Evolutionary conservation across 2,797 vertebrate species (phyloP), one percentile per base, ranked within the genome.

Genomic region (Pteronotus mesoamericanus): DNA sequence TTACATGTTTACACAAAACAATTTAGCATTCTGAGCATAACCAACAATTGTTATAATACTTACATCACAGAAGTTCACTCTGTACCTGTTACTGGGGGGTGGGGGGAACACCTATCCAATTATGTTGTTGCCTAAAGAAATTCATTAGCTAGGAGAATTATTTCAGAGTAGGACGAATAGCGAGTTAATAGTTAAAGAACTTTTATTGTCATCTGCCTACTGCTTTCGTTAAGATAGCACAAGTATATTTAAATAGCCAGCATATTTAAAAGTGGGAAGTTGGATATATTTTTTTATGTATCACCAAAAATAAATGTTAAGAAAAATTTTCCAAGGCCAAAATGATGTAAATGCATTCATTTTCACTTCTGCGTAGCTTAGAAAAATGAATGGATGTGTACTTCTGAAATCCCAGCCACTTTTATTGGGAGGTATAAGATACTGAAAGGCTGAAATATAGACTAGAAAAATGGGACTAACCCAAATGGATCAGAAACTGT

Each of bases 221-320:
- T 61, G 44, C 53, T 32, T 61, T 57, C 53, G 51, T 82, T 93
- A 93, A 95, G 89, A 91, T 37, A 77, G 71, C 37, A 51, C 10
- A 64, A 68, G 9, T 61, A 42, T 18, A 61, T 78, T 89, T 82
- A 64, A 72, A 42, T 82, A 75, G 19, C 51, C 71, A 82, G 26
- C 22, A 68, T 94, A 84, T 86, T 95, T 88, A 44, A 91, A 92
- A 68, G 37, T 79, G 59, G 48, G 24, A 89, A 93, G n/a, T 66
- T 46, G 14, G 2, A 61, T 95, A 7, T 69, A 51, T 92, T 94
- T 44, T 78, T 91, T 94, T 44, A 74, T 37, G 55, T 78, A 53
- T 68, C 44, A 57, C 32, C 32, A 59, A 64, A 94, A 87, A 68
- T 72, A 79, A 79, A 80, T 83, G 42, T 53, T 87, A 94, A 61